Percentiles rank a stretch among this genome's conserved stretches.
These are phyloP conservation scores for Hybos culiciformis DNA, from an alignment of 2,888 invertebrate species.

Conservation along the genomic window DNA sequence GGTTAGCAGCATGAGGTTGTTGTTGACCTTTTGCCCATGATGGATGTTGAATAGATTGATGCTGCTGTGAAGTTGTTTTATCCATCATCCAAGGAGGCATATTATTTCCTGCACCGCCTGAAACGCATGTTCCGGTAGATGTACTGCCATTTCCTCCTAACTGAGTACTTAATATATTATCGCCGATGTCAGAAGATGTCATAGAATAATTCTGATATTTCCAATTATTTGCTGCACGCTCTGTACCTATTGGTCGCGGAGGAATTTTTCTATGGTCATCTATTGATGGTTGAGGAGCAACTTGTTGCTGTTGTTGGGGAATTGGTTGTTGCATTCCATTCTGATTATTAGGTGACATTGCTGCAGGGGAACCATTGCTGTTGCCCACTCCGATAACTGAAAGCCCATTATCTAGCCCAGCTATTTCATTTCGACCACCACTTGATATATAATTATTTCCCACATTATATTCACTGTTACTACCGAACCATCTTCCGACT, in stretches of 20 bases:
- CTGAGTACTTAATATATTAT: conserved; percentile 12
- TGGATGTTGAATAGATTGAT: conserved; percentile 13
- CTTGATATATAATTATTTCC: conserved; percentile 24
- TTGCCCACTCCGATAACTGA: conserved; percentile 22
- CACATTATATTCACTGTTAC: too few relatives aligned
- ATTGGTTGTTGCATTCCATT: conserved; percentile 14
- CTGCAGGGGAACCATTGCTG: conserved; percentile 32
- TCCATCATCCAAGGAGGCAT: conserved; percentile 26
- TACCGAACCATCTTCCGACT: conserved; percentile 21
- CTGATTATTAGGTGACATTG: conserved; percentile 35
- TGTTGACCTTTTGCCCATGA: conserved; percentile 14
- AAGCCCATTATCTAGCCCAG: conserved; percentile 30
- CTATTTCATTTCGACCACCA: conserved; percentile 26
- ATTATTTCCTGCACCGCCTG: conserved; percentile 13
- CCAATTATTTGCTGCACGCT: conserved; percentile 45
- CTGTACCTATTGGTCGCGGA: conserved; percentile 68
- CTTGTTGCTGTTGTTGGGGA: conserved; percentile 11
- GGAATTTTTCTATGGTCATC: conserved; percentile 39
- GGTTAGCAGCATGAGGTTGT: too few relatives aligned
- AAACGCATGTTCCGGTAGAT: neutral
- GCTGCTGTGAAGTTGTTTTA: conserved; percentile 18
- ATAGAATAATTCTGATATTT: conserved; percentile 29
- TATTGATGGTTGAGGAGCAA: conserved; percentile 14
- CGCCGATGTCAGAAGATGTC: conserved; percentile 19
- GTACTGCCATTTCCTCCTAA: conserved; percentile 4